phyloP scores from a whole-genome alignment of 2,888 invertebrate species.

The Masnerella sp. region DNA sequence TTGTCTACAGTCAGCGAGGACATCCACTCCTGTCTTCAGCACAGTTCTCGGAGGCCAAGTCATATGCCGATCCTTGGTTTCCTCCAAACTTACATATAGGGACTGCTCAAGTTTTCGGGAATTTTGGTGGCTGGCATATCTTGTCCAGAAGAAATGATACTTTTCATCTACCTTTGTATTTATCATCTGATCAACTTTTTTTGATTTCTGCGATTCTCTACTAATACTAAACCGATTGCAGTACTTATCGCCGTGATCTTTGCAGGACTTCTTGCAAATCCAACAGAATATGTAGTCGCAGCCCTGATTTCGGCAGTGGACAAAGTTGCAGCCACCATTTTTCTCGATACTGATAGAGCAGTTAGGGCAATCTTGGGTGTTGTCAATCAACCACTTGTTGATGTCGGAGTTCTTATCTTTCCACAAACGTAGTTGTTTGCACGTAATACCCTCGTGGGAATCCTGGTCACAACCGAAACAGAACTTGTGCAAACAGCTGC shows the following conservation, averaged over 20 bases:
- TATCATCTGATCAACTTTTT: background rate
- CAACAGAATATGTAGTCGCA: background rate
- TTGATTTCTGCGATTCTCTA: no score
- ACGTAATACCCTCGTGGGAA: slow-evolving; percentile 99
- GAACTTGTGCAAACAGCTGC: slow-evolving; percentile 94
- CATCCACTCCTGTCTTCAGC: no score
- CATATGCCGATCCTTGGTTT: no score
- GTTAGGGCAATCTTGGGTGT: slow-evolving; percentile 99
- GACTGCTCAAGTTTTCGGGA: no score
- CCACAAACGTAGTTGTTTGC: slow-evolving; percentile 95
- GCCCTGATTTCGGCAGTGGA: background rate
- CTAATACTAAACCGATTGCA: no score
- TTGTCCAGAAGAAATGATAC: no score
- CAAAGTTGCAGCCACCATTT: slow-evolving; percentile 95
- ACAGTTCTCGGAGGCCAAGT: no score
- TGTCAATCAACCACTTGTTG: slow-evolving; percentile 99
- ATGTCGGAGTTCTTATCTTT: slow-evolving; percentile 84
- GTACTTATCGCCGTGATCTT: no score
- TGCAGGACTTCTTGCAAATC: background rate
- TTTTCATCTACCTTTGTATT: no score
- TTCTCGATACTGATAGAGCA: slow-evolving; percentile 97
- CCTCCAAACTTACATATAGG: no score
- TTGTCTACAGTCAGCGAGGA: no score
- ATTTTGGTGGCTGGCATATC: no score
- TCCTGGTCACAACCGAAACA: slow-evolving; percentile 98